Base-by-base conservation (phyloP, 2,888 invertebrate species). In the Gari tellinella region DNA sequence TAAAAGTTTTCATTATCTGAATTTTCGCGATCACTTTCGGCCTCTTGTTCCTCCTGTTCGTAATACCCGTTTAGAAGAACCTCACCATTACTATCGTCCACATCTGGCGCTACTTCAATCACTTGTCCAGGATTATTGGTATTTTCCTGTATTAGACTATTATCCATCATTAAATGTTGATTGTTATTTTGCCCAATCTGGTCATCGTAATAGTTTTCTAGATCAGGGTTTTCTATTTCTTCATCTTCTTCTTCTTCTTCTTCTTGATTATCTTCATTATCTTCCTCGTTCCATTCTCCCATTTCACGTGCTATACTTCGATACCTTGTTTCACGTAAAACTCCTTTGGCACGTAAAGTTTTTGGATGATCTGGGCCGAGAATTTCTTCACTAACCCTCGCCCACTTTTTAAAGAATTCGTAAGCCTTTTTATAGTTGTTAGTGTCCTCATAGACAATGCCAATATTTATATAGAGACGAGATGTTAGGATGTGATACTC, bases 381-480 rank as follows among this genome's bases (percentile, higher is more conserved):
- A 37, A 91, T 90, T 67, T 89, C 87, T 76, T 91, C 90, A 68
- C 89, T 90, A 26, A 90, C 89, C 17, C 84, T 67, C 0, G 90
- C 90, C 90, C 90, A 91, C 58, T 89, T 89, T 72, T 88, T 87
- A 84, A 91, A 91, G 72, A 88, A 91, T 67, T 89, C 87, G 64
- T 89, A 91, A 12, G 91, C 90, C 61, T 90, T 90, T 66, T 88
- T 88, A 72, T 86, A 91, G 83, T 91, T 86, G 65, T 86, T 88
- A 66, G 89, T 91, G 78, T 91, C 91, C 63, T 91, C 91, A 51
- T 90, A 90, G 12, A 90, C 89, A 41, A 91, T 91, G 45, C 90
- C 91, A 51, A 91, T 91, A 76, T 91, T 91, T 75, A 91, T 91
- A 82, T 91, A 91, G 31, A 91, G 86, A 57, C 91, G 81, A 17